Percentiles rank a stretch among this genome's conserved stretches.
phyloP scores from a whole-genome alignment of 1,140 invertebrate species.

The Papilio dardanus region DNA sequence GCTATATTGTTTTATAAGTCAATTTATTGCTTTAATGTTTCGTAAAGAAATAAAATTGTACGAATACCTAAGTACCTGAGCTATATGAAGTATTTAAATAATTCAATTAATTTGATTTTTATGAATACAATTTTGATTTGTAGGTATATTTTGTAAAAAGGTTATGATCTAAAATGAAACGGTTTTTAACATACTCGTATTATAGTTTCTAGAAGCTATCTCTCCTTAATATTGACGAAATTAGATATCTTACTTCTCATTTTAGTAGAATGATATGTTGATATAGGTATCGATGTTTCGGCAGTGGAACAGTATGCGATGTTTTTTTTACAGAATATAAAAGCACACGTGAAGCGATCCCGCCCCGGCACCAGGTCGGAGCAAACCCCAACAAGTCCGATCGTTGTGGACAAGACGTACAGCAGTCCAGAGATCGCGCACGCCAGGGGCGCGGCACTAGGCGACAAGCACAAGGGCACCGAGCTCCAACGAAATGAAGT shows the following conservation, averaged over 20 bases:
- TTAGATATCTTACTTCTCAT: too few species aligned
- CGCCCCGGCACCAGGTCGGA: conserved; percentile 8
- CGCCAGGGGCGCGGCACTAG: not conserved
- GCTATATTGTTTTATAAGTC: conserved; percentile 13
- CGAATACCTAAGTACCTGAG: not conserved
- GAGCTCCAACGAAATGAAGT: not conserved
- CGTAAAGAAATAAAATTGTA: not conserved
- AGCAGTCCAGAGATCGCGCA: conserved; percentile 11
- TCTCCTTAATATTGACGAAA: too few species aligned
- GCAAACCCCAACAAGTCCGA: not conserved
- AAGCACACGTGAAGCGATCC: not conserved
- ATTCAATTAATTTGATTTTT: not conserved
- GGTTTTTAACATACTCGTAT: not conserved
- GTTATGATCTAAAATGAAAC: not conserved
- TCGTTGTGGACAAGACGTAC: not conserved
- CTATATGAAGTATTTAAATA: not conserved
- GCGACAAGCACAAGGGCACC: not conserved
- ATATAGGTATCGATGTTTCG: too few species aligned
- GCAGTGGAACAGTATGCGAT: too few species aligned
- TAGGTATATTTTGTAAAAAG: not conserved
- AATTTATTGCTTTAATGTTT: not conserved
- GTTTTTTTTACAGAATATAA: conserved; percentile 9
- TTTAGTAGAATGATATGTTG: too few species aligned
- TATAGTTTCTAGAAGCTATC: too few species aligned
- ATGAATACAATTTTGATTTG: not conserved